Evolutionary conservation across 2,888 invertebrate genomes (phyloP).

Genomic region (Aspidiotus destructor): DNA sequence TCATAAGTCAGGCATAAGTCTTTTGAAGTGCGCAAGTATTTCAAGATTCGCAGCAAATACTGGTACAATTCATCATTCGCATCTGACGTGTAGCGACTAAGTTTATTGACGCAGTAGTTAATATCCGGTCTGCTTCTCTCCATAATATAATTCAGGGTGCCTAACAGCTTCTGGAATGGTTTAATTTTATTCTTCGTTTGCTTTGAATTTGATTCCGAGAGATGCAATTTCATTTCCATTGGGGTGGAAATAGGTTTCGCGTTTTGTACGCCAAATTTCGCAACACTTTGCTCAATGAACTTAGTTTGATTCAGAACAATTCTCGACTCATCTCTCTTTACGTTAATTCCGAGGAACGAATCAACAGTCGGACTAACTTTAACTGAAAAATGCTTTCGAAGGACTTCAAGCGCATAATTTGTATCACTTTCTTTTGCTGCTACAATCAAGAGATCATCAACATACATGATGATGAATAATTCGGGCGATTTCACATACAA

Average conservation of each 20-base stretch:
- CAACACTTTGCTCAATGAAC: background rate
- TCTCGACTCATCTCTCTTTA: background rate
- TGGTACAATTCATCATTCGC: slow-evolving; percentile 8
- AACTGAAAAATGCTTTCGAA: background rate
- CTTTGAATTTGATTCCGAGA: background rate
- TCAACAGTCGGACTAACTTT: background rate
- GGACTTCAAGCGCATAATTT: background rate
- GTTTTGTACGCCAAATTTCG: background rate
- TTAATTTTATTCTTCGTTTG: background rate
- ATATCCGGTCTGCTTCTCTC: background rate
- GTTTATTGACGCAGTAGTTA: background rate
- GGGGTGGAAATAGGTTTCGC: slow-evolving; percentile 1
- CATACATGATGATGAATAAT: background rate
- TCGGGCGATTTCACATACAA: background rate
- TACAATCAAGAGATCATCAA: slow-evolving; percentile 2
- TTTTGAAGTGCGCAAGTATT: background rate
- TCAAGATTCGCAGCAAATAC: background rate
- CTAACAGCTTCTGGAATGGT: slow-evolving; percentile 11
- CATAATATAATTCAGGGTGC: slow-evolving; percentile 7
- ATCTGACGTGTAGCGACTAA: background rate
- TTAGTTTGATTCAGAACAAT: slow-evolving; percentile 1
- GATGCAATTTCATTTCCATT: background rate
- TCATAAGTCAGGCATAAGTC: background rate
- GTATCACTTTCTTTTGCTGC: background rate
- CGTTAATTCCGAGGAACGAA: background rate